These are phyloP conservation scores for Thunnus albacares DNA, from an alignment of 2,797 vertebrate genomes.

Conservation along the genomic window DNA sequence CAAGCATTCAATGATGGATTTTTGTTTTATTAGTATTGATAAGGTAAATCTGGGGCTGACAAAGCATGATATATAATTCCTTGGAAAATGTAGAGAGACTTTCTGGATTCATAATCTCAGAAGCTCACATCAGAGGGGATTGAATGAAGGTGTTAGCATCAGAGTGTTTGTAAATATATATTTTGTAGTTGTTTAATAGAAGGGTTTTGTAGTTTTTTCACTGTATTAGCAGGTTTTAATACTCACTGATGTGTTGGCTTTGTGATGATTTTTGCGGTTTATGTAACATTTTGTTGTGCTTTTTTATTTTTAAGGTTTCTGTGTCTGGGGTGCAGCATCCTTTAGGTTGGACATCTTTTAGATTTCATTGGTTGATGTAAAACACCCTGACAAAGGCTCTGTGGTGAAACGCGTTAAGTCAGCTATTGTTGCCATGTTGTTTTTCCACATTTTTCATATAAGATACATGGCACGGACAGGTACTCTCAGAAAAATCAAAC, in stretches of 20 bases:
- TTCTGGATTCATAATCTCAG: neutral
- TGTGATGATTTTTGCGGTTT: neutral
- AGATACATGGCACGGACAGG: conserved; percentile 5
- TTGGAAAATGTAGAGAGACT: neutral
- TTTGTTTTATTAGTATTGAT: conserved; percentile 13
- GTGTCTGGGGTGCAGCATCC: neutral
- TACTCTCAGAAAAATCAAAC: conserved; percentile 43
- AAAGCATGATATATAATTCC: neutral
- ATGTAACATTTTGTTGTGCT: neutral
- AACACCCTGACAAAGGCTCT: neutral
- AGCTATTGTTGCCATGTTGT: neutral
- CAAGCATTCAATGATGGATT: neutral
- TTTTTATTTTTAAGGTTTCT: conserved; percentile 4
- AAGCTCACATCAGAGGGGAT: neutral
- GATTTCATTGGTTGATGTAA: neutral
- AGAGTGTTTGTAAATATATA: neutral
- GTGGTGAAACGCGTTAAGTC: neutral
- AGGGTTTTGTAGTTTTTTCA: neutral
- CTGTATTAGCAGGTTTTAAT: neutral
- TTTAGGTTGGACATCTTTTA: neutral
- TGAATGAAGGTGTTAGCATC: neutral
- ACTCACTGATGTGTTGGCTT: neutral
- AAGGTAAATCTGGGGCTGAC: neutral
- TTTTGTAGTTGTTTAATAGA: neutral
- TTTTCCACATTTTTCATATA: neutral